Evolutionary conservation across 2,113 vertebrate genomes (phyloP).

Genomic region (Gobio gobio): DNA sequence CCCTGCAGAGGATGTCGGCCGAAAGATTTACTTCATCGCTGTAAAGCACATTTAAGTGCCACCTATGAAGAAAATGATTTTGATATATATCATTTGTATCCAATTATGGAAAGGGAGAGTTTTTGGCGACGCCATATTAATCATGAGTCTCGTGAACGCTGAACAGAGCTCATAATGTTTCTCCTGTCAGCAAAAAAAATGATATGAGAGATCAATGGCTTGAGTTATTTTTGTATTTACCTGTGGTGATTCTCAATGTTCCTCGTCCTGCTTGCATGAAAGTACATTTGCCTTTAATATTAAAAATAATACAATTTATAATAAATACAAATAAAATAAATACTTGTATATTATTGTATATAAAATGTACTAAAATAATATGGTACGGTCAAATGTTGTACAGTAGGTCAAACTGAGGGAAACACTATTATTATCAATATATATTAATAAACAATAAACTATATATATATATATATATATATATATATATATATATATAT

Average conservation of each 20-base stretch:
- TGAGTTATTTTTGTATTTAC: background rate
- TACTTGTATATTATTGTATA: background rate
- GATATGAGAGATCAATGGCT: background rate
- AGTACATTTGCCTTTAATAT: background rate
- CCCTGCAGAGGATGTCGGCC: constrained; percentile 57
- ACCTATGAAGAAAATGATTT: constrained; percentile 74
- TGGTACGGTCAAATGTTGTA: too few species aligned
- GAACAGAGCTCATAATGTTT: background rate
- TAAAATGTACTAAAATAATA: too few species aligned
- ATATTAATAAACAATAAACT: too few species aligned
- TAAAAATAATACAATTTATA: background rate
- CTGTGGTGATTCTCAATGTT: background rate
- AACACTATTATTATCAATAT: too few species aligned
- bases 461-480: too few species aligned
- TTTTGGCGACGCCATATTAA: constrained; percentile 52
- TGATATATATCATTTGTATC: constrained; percentile 47
- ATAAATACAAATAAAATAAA: background rate
- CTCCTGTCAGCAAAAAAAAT: background rate
- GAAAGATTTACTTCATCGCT: constrained; percentile 72
- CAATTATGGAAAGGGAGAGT: constrained; percentile 43
- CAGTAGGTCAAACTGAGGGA: too few species aligned
- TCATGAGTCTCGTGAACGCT: constrained; percentile 35
- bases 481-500: too few species aligned
- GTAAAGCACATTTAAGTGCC: constrained; percentile 66
- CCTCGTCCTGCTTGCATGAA: background rate